Evolutionary conservation across 2,888 invertebrate genomes (phyloP).

Genomic region (Brachyopa scutellaris): DNA sequence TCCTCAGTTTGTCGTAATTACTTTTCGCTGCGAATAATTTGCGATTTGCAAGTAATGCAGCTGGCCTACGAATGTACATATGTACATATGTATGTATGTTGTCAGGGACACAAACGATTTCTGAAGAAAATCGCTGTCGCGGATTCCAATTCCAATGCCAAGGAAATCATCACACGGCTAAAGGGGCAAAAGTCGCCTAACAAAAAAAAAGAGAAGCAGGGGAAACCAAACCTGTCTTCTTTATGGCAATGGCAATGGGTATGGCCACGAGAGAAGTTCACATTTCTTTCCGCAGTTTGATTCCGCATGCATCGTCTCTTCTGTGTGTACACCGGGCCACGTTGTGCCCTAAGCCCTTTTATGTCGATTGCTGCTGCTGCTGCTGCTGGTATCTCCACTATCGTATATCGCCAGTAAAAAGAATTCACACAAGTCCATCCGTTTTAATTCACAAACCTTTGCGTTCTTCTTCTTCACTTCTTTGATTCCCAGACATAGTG

Average conservation of each 20-base stretch:
- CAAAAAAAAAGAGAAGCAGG: background rate
- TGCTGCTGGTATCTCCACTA: slow-evolving; percentile 10
- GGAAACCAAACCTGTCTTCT: slow-evolving; percentile 44
- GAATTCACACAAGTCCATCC: slow-evolving; percentile 51
- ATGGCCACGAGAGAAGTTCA: slow-evolving; percentile 2
- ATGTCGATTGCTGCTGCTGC: background rate
- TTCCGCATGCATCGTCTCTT: slow-evolving; percentile 17
- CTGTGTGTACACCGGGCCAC: slow-evolving; percentile 1
- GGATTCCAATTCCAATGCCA: slow-evolving; percentile 22
- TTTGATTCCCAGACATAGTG: slow-evolving; percentile 32
- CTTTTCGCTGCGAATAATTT: slow-evolving; percentile 36
- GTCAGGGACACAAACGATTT: slow-evolving; percentile 8
- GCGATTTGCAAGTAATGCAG: slow-evolving; percentile 46
- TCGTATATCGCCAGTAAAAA: slow-evolving; percentile 15
- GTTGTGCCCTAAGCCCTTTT: slow-evolving; percentile 22
- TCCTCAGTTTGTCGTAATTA: slow-evolving; percentile 33
- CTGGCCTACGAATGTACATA: no score
- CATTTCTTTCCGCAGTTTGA: slow-evolving; percentile 54
- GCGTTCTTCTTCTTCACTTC: background rate
- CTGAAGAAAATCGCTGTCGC: slow-evolving; percentile 43
- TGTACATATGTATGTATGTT: no score
- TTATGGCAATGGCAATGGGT: no score
- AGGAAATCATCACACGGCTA: slow-evolving; percentile 55
- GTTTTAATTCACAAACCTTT: slow-evolving; percentile 18
- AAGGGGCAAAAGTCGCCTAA: slow-evolving; percentile 38